A percentile compares a stretch with the other conserved stretches of the same genome.
phyloP scores from a whole-genome alignment of 2,113 vertebrate genomes.

The Oxyruncus cristatus region DNA sequence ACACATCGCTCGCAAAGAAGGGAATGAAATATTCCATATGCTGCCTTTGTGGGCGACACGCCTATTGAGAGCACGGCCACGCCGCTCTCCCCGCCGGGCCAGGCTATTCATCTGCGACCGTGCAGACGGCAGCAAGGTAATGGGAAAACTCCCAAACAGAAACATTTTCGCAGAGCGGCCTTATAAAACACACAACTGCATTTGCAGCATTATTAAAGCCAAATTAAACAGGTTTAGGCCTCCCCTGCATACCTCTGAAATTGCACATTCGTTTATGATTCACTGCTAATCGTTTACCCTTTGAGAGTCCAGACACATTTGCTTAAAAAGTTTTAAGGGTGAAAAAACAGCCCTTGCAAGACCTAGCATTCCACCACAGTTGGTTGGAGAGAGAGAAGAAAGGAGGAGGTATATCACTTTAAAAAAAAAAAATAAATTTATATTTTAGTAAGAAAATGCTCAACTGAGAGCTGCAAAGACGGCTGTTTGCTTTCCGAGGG shows the following conservation, averaged over 20 bases:
- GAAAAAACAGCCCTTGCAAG: background rate
- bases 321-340: background rate
- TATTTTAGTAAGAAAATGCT: no score
- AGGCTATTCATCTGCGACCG: constrained; percentile 64
- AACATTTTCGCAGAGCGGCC: background rate
- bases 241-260: background rate
- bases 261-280: constrained; percentile 18
- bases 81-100: constrained; percentile 59
- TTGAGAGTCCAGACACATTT: background rate
- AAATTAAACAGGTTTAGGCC: constrained; percentile 27
- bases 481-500: background rate
- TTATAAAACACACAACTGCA: constrained; percentile 35
- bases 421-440: no score
- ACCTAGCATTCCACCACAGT: background rate
- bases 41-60: constrained; percentile 62
- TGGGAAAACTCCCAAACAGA: constrained; percentile 38
- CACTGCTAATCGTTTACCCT: background rate
- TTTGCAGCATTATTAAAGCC: background rate
- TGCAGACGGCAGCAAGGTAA: constrained; percentile 63
- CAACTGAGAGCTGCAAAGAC: background rate
- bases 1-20: background rate
- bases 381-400: background rate
- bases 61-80: constrained; percentile 57
- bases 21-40: constrained; percentile 70
- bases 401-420: background rate